A percentile compares a stretch with the other conserved stretches of the same genome.
Conservation (phyloP, 1,140 invertebrate genomes). For the Drosophila quadrilineata region DNA sequence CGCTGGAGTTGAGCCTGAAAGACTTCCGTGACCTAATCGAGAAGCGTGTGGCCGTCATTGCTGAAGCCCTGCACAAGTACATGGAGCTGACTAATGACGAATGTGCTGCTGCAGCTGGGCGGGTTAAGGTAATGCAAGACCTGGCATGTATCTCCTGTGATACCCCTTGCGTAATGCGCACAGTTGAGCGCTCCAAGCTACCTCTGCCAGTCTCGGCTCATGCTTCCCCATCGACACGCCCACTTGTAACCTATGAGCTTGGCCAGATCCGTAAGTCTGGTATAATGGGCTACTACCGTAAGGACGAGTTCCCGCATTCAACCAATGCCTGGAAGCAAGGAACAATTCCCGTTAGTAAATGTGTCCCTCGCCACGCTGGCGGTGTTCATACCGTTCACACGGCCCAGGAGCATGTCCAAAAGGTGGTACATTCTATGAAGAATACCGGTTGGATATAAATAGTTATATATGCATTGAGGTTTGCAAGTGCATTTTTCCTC, state of each 20-base stretch:
- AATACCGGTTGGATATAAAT: constrained; percentile 48
- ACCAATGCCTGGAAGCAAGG: constrained; percentile 54
- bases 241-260: constrained; percentile 86
- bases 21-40: constrained; percentile 86
- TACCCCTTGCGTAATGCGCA: constrained; percentile 86
- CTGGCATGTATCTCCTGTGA: constrained; percentile 89
- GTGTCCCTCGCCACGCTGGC: constrained; percentile 87
- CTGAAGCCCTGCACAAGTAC: constrained; percentile 84
- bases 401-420: constrained; percentile 83
- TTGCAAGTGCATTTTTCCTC: neutral
- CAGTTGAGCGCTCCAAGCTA: constrained; percentile 82
- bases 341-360: constrained; percentile 81
- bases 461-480: too few relatives aligned
- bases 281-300: constrained; percentile 72
- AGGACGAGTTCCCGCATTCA: constrained; percentile 68
- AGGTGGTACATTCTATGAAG: constrained; percentile 60
- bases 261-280: constrained; percentile 82
- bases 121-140: constrained; percentile 84
- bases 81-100: constrained; percentile 82
- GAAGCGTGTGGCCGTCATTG: constrained; percentile 84
- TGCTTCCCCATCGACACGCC: constrained; percentile 81
- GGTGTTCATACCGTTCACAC: constrained; percentile 87
- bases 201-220: constrained; percentile 82
- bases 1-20: constrained; percentile 86
- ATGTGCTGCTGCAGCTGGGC: constrained; percentile 87